Evolutionary conservation across 1,140 invertebrate species (phyloP), one percentile per base, ranked within the genome.

Genomic region (Probaryconus sp.): DNA sequence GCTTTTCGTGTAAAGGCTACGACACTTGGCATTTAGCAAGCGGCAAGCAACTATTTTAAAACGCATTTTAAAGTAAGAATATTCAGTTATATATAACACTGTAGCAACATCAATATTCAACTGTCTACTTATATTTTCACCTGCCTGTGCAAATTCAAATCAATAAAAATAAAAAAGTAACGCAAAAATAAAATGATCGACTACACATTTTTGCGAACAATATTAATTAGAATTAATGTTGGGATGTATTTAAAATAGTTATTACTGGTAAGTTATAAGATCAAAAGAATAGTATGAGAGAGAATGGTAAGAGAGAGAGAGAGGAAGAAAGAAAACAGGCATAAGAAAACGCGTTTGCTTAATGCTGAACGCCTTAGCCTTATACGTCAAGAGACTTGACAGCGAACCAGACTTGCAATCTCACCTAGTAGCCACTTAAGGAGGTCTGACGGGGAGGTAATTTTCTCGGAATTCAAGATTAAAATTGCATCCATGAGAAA

Each of bases 391-490:
- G 80, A 68, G 47, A 63, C 51, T 78, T 81, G 83, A 87, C 82
- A 81, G 81, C 73, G 80, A 83, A 80, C n/a, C 77, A 83, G 72
- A 81, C 72, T n/a, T n/a, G 83, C 82, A 86, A 87, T 87, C 83
- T 85, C 79, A 82, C 80, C 82, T 81, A 85, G 82, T 84, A 83
- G 81, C 80, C 81, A 76, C 80, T 84, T 85, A 87, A 87, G 77
- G 70, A 79, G 83, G 56, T 85, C 82, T 85, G 85, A 87, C 81
- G 83, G 83, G 71, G 79, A 85, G 83, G 83, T 87, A 88, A 88
- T 88, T 87, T 87, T 84, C 84, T 83, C 65, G 83, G 81, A 87
- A 88, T 88, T 84, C 82, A 77, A 85, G 85, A 87, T 87, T 86
- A 88, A 88, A 88, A 87, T 88, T 87, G 85, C 82, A 85, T 84